phyloP scores from a whole-genome alignment of 2,113 vertebrate genomes.

The Barnardius zonarius region DNA sequence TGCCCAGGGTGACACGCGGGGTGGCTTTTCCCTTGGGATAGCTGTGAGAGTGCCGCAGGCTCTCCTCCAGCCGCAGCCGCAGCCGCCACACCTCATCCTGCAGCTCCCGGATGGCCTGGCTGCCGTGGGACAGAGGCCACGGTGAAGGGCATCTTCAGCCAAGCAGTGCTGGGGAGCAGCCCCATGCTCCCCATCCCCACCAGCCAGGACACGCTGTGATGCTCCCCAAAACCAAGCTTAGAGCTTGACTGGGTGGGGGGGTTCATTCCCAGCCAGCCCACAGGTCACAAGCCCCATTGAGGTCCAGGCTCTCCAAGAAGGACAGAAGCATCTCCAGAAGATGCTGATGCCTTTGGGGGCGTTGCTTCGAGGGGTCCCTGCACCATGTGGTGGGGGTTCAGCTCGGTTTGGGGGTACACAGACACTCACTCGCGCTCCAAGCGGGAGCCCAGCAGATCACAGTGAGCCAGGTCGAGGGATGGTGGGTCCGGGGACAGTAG shows the following conservation, averaged over 20 bases:
- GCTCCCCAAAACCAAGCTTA: background rate
- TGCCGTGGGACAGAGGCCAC: background rate
- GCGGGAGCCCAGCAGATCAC: conserved; percentile 38
- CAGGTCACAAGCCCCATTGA: rapidly evolving
- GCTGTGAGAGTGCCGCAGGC: conserved; percentile 30
- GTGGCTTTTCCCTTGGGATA: background rate
- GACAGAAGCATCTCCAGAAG: background rate
- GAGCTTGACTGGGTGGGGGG: rapidly evolving
- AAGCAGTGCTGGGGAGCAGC: background rate
- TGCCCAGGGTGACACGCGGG: rapidly evolving
- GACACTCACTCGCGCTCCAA: conserved; percentile 76
- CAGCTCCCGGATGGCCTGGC: conserved; percentile 79
- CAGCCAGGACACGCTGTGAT: background rate
- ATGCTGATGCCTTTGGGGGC: background rate
- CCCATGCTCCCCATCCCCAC: background rate
- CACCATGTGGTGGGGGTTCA: background rate
- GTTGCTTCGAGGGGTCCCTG: background rate
- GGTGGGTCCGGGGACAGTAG: background rate
- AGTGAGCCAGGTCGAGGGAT: background rate
- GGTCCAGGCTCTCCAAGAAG: background rate
- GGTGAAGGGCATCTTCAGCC: background rate
- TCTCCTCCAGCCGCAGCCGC: conserved; percentile 73
- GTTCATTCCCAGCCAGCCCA: background rate
- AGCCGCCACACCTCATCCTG: conserved; percentile 80
- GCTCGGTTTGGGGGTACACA: background rate